Evolutionary conservation across 2,888 invertebrate species (phyloP), one percentile per base, ranked within the genome.

Genomic region (Crioceris asparagi): DNA sequence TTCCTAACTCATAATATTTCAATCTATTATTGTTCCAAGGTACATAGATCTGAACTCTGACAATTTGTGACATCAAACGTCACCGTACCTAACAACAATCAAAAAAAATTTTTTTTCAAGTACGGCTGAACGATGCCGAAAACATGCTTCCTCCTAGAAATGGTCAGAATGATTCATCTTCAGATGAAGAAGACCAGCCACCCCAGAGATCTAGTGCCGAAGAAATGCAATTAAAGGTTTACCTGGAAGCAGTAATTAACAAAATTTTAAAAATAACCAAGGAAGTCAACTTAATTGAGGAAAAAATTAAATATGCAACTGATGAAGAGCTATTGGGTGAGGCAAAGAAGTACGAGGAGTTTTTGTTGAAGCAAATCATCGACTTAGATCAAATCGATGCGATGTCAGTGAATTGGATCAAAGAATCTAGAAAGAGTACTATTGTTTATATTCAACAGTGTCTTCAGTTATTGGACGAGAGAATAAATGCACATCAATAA

Each of bases 341-440:
- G 6, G 44, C 25, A 17, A 46, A 40, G 25, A 47, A 30, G 27
- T 41, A 40, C 15, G 52, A 52, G 18, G 52, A 52, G 29, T 21
- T 43, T 15, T 41, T 52, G 21, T 34, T 52, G 11, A 41, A 45
- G 30, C 45, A 48, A 36, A 52, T 43, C 4, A 23, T 52, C 10
- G 38, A 35, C 16, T 29, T 52, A 36, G 52, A 52, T 32, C 41
- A 41, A 11, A 44, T 50, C 1, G 48, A 51, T 12, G 40, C 50
- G 1, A 46, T 30, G 12, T 42, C 43, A n/a, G 27, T 40, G 4
- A 45, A 50, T 2, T 11, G 34, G 11, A 17, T 52, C 4, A 47
- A 38, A 35, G 46, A 46, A 26, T 27, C 39, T 7, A 40, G 52
- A 12, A 48, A 40, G 25, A 47, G 38, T 4, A 41, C 50, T 2